Evolutionary conservation across 1,140 invertebrate genomes (phyloP).

Genomic region (Odontomachus brunneus): DNA sequence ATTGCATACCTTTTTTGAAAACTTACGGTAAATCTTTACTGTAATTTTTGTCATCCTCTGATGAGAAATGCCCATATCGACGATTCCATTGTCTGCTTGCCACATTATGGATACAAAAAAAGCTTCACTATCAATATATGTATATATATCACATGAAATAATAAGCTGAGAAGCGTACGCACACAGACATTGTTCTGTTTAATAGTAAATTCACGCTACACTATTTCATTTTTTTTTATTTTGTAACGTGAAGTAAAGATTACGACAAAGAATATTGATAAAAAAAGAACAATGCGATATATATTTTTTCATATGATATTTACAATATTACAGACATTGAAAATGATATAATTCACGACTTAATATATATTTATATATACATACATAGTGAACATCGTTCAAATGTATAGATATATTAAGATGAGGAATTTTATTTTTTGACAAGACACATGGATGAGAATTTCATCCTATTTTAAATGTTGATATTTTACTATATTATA

Average conservation of each 20-base stretch:
- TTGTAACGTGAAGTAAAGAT: constrained; percentile 9
- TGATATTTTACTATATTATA: constrained; percentile 8
- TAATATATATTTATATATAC: constrained; percentile 16
- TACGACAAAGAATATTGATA: constrained; percentile 1
- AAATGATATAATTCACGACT: neutral
- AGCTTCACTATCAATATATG: neutral
- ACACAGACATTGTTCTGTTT: neutral
- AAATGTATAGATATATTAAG: neutral
- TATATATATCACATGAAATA: neutral
- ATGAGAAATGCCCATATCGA: neutral
- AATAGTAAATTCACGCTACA: neutral
- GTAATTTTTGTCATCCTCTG: constrained; percentile 23
- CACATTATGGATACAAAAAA: constrained; percentile 2
- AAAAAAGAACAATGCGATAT: neutral
- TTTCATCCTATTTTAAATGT: neutral
- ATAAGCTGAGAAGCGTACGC: neutral
- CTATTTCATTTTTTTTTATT: constrained; percentile 7
- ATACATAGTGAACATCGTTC: too few relatives aligned
- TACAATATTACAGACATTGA: constrained; percentile 4
- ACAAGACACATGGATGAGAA: neutral
- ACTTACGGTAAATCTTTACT: constrained; percentile 23
- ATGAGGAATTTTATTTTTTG: neutral
- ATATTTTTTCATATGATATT: neutral
- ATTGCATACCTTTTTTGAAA: constrained; percentile 33
- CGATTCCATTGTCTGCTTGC: neutral